Base-by-base conservation (phyloP, 2,797 vertebrate species). In the Loris lydekkerianus region DNA sequence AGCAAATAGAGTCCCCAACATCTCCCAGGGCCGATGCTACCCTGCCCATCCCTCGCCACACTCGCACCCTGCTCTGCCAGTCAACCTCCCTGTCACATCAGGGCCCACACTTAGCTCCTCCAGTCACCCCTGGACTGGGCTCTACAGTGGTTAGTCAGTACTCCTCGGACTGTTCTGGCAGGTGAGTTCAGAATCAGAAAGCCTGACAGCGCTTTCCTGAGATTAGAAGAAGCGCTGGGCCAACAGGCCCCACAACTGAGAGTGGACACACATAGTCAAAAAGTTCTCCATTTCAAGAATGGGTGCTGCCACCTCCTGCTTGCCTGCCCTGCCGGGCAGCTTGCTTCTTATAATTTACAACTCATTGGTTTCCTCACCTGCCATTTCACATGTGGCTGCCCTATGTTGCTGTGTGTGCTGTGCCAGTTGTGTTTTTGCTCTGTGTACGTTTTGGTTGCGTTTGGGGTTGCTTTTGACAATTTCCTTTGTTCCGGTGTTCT, bases 391-490 rank as follows among this genome's bases (percentile, higher is more conserved):
- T 15, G 63, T 65, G 80, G 92, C 94, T 92, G 95, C 95, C 76
- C 60, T 5, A n/a, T 40, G 90, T 61, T 86, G 83, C 96, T 58
- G 8, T 25, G 65, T 21, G 86, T 84, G 86, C 86, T 31, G 8
- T 86, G 96, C 93, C 83, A 23, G 2, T 84, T 98, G 80, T 98
- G 96, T 98, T 89, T 72, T 98, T 97, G 96, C 94, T 96, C 87
- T 97, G 87, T 98, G 95, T 98, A 95, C 96, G 81, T 98, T 95
- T 98, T 98, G 97, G 98, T 97, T 98, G 98, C 72, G 95, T 97
- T 98, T 98, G 84, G 94, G 97, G 98, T 97, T 98, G 97, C 97
- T 98, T 98, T 98, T 97, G 98, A 98, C 93, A 96, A 98, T 98
- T 98, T 96, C 96, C 97, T 98, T 98, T 98, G 97, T 98, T 97